These are phyloP conservation scores for Callinectes sapidus DNA, from an alignment of 2,888 invertebrate genomes.

Conservation along the genomic window DNA sequence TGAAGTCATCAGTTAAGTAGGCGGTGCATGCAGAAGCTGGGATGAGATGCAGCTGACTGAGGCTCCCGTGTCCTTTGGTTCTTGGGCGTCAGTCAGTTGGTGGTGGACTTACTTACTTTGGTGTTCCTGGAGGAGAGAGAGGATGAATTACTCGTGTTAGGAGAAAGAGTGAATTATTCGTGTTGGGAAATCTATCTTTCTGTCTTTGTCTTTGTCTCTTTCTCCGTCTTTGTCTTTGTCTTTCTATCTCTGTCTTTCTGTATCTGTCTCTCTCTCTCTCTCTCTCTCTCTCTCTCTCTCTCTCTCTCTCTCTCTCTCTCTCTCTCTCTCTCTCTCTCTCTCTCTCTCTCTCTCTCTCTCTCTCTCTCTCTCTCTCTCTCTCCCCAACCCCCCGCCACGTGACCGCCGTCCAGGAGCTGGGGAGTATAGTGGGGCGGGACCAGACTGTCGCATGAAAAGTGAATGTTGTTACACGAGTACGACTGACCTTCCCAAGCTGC, in stretches of 20 bases:
- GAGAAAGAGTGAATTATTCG: neutral
- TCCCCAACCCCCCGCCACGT: neutral
- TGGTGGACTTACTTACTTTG: neutral
- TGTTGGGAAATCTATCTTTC: neutral
- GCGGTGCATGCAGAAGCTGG: neutral
- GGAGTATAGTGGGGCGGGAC: neutral
- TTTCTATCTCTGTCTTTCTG: neutral
- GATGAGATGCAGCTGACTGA: neutral
- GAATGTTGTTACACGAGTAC: slow-evolving; percentile 14
- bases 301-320: neutral
- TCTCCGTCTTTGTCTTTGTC: too few relatives aligned
- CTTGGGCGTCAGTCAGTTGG: neutral
- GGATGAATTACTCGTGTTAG: neutral
- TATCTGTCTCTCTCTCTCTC: neutral
- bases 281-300: neutral
- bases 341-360: neutral
- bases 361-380: too few relatives aligned
- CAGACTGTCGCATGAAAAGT: neutral
- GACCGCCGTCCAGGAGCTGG: neutral
- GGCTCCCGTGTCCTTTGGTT: neutral
- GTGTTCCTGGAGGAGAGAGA: neutral
- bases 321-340: neutral
- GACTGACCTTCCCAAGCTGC: slow-evolving; percentile 30
- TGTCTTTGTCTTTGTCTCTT: neutral
- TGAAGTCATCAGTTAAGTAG: neutral